Evolutionary conservation across 2,113 vertebrate genomes (phyloP).

Genomic region (Rhombomys opimus): DNA sequence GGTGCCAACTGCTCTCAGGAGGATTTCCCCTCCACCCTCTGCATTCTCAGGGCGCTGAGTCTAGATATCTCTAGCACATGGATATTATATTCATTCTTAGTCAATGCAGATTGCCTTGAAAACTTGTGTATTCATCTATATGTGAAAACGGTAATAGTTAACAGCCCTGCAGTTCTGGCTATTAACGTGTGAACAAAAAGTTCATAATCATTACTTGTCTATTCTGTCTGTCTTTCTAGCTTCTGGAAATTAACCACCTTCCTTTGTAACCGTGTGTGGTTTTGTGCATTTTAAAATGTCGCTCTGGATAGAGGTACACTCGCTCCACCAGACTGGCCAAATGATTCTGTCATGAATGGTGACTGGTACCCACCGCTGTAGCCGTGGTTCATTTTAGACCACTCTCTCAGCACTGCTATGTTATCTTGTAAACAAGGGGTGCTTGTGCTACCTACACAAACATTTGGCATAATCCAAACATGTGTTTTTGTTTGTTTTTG

Average conservation of each 20-base stretch:
- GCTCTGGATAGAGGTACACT: neutral
- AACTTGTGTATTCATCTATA: neutral
- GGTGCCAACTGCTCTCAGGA: neutral
- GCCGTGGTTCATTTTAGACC: neutral
- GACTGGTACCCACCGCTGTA: too few species aligned
- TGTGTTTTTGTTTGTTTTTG: neutral
- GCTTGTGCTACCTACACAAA: neutral
- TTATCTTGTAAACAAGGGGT: neutral
- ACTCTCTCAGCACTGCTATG: neutral
- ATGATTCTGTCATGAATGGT: neutral
- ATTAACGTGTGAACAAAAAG: neutral
- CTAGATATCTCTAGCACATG: neutral
- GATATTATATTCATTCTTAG: neutral
- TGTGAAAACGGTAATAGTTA: neutral
- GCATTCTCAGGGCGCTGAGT: too few species aligned
- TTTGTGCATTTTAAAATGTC: conserved; percentile 7
- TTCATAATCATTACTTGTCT: neutral
- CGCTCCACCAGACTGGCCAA: neutral
- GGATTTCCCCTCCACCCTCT: neutral
- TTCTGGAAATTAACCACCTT: neutral
- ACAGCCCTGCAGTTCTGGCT: neutral
- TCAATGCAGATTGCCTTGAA: neutral
- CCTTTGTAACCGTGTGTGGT: neutral
- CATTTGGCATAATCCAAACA: neutral
- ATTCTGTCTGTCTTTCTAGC: neutral